Evolutionary conservation across 2,797 vertebrate genomes (phyloP).

Genomic region (Hybognathus amarus): DNA sequence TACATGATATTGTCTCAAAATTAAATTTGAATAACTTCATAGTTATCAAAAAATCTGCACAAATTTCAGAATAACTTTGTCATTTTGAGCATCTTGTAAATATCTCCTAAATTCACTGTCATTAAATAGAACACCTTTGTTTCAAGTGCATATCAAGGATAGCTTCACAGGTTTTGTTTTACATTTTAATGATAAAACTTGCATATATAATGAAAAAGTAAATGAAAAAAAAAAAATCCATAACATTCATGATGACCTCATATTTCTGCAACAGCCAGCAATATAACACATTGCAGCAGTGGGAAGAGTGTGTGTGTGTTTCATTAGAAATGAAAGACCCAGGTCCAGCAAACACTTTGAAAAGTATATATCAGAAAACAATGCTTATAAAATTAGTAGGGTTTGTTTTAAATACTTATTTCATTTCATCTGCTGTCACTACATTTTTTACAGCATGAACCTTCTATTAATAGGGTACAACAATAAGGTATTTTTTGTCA

Average conservation of each 20-base stretch:
- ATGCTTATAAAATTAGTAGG: neutral
- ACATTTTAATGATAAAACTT: neutral
- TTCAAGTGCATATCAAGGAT: neutral
- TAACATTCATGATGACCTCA: neutral
- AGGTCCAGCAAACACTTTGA: neutral
- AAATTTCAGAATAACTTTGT: neutral
- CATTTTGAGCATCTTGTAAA: neutral
- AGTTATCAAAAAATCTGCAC: neutral
- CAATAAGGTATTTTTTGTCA: neutral
- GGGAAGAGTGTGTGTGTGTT: neutral
- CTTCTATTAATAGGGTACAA: neutral
- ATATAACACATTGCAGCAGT: neutral
- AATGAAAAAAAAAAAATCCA: neutral
- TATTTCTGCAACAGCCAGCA: neutral
- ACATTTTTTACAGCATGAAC: neutral
- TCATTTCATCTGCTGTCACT: neutral
- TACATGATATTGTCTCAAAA: neutral
- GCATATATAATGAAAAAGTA: neutral
- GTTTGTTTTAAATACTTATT: neutral
- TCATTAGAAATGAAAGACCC: neutral
- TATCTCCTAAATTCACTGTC: neutral
- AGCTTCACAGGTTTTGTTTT: neutral
- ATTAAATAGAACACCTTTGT: neutral
- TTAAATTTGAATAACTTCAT: neutral
- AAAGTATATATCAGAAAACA: neutral